phyloP scores from a whole-genome alignment of 2,797 vertebrate species.

The Rachycentron canadum region DNA sequence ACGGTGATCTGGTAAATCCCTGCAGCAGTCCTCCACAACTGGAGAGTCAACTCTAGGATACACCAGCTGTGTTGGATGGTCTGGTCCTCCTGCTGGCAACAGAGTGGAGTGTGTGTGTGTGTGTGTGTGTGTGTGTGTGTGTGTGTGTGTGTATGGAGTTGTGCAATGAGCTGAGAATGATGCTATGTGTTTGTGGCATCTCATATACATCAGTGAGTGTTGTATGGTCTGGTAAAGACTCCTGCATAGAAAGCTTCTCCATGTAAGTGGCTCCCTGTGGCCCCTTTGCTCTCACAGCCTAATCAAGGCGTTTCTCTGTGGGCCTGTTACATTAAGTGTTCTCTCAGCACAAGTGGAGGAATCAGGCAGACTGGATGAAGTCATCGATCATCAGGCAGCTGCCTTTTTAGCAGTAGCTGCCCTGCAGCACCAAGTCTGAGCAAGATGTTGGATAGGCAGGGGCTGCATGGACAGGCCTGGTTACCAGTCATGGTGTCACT shows the following conservation, averaged over 20 bases:
- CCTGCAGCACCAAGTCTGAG: conserved; percentile 63
- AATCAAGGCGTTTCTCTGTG: conserved; percentile 83
- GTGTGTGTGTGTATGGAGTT: conserved; percentile 5
- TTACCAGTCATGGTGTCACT: conserved; percentile 31
- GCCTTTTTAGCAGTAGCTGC: conserved; percentile 84
- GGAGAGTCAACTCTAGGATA: conserved; percentile 74
- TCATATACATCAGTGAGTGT: conserved; percentile 58
- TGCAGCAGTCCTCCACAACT: conserved; percentile 61
- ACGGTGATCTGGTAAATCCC: conserved; percentile 75
- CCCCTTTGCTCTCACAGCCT: conserved; percentile 84
- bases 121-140: conserved; percentile 21
- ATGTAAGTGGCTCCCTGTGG: conserved; percentile 86
- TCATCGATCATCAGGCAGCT: conserved; percentile 84
- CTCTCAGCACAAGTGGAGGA: conserved; percentile 86
- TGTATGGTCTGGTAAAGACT: conserved; percentile 74
- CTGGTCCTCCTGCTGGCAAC: conserved; percentile 67
- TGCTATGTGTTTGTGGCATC: conserved; percentile 58
- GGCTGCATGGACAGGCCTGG: conserved; percentile 31
- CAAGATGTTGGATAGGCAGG: conserved; percentile 43
- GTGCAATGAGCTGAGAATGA: conserved; percentile 56
- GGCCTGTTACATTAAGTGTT: conserved; percentile 88
- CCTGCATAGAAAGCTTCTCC: conserved; percentile 80
- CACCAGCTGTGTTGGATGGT: conserved; percentile 69
- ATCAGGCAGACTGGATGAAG: conserved; percentile 86
- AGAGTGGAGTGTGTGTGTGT: conserved; percentile 11